Percentiles rank a stretch among this genome's conserved stretches.
These are phyloP conservation scores for Strigamia maritima DNA, from an alignment of 2,888 invertebrate genomes.

Conservation along the genomic window DNA sequence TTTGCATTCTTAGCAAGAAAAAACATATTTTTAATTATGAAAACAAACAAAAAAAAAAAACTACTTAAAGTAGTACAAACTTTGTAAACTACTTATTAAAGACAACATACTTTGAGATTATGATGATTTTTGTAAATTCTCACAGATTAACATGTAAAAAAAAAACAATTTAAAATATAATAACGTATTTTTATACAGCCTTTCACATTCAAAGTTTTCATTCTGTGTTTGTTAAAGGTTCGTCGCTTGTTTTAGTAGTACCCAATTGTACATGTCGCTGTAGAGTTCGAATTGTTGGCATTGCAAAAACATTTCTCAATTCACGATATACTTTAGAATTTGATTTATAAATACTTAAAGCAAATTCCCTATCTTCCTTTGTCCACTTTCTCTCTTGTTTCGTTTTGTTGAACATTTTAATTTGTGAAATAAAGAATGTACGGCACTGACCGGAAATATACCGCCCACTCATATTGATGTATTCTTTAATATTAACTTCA, in stretches of 20 bases:
- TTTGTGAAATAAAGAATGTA: background rate
- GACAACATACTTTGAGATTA: background rate
- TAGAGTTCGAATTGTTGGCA: no score
- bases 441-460: background rate
- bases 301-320: no score
- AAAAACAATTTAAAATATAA: no score
- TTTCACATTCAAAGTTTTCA: no score
- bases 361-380: no score
- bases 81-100: constrained; percentile 23
- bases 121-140: background rate
- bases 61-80: background rate
- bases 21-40: constrained; percentile 11
- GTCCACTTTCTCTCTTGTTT: background rate
- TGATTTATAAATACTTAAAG: no score
- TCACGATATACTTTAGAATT: no score
- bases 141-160: background rate
- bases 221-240: no score
- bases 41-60: background rate
- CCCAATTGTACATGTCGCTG: no score
- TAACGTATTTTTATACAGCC: no score
- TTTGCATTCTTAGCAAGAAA: background rate
- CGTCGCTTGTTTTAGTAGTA: no score
- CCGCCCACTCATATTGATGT: background rate
- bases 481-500: background rate
- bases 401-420: background rate